Evolutionary conservation across 2,113 vertebrate genomes (phyloP), one percentile per base, ranked within the genome.

Genomic region (Bufo bufo): DNA sequence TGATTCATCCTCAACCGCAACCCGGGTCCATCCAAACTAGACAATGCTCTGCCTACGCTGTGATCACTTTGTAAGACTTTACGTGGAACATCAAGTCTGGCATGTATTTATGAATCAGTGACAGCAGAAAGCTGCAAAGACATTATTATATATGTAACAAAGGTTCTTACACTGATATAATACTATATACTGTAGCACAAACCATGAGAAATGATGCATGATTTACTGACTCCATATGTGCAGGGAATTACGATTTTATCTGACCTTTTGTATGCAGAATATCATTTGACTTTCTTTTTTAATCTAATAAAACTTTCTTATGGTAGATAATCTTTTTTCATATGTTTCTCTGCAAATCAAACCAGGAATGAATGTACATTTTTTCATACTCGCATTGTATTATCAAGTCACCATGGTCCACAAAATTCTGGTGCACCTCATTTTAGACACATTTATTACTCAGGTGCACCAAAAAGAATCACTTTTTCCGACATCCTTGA

Each of bases 21-120:
- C 72, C 8, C 45, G 49, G 20, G 72, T 75, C 72, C 16, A 75
- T 49, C 45, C 13, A 75, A 49, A 75, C 6, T 20, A 75, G 72
- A 75, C 72, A 49, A 19, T 19, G 19, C 16, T 75, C 72, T 14
- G 11, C 43, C 71, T 45, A 72, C 14, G 3, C 14, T 72, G 13
- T 72, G 71, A 72, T 43, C 72, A 50, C 72, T 49, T 75, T 75
- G 45, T 49, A 49, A 50, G 72, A 75, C 72, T 49, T 49, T 75
- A 75, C 72, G 9, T 75, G 13, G 45, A 75, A 75, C 19, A 49
- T 75, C 16, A 20, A 20, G 47, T 19, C 45, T 75, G 72, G 17
- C 72, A 49, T 16, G 10, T 33, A 49, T 10, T 3, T 74, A 17
- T 19, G 20, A 75, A 75, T 75, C 45, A 19, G 45, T 3, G 13